These are phyloP conservation scores for Eupeodes latifasciatus DNA, from an alignment of 2,888 invertebrate genomes.

Conservation along the genomic window DNA sequence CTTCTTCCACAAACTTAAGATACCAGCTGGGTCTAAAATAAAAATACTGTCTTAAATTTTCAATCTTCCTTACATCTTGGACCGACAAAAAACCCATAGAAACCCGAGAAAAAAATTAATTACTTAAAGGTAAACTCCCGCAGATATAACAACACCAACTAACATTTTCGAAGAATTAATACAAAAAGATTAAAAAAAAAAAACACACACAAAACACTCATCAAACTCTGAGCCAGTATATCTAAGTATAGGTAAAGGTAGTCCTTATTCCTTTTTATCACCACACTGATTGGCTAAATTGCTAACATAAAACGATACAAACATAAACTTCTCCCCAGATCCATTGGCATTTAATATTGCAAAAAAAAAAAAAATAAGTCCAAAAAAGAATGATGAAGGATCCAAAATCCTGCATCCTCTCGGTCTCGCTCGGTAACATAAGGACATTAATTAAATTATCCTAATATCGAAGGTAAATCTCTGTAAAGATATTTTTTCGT, in stretches of 20 bases:
- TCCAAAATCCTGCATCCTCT: background rate
- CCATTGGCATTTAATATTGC: conserved; percentile 61
- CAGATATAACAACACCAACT: conserved; percentile 29
- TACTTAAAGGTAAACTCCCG: conserved; percentile 40
- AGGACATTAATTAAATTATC: conserved; percentile 74
- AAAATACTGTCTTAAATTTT: conserved; percentile 6
- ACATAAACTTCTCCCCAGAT: conserved; percentile 19
- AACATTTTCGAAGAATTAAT: conserved; percentile 15
- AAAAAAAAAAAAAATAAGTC: conserved; percentile 28
- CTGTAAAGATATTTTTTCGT: conserved; percentile 17
- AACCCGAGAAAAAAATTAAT: conserved; percentile 2
- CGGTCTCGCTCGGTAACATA: conserved; percentile 45
- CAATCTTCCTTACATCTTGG: background rate
- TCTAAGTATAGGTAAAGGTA: background rate
- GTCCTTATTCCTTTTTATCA: background rate
- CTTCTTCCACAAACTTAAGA: no score
- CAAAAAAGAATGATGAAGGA: conserved; percentile 26
- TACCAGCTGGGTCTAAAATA: no score
- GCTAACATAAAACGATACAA: conserved; percentile 41
- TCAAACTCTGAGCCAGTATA: background rate
- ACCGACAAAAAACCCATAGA: background rate
- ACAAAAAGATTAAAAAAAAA: conserved; percentile 25
- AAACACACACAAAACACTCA: background rate
- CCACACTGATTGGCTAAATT: conserved; percentile 53
- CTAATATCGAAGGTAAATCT: conserved; percentile 64